Evolutionary conservation across 2,888 invertebrate species (phyloP).

Genomic region (Rosalia funebris): DNA sequence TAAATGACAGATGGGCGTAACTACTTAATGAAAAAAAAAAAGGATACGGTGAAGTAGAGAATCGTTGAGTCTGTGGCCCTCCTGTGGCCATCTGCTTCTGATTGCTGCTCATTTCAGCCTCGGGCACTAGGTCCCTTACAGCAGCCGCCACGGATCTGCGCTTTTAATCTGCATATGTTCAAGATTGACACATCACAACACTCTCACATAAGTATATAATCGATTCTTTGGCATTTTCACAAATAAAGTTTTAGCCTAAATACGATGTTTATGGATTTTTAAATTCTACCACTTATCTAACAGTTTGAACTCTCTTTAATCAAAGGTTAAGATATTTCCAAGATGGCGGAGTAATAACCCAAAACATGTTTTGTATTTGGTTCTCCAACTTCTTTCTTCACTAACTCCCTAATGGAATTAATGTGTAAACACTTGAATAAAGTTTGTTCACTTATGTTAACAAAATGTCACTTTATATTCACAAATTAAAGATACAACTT

Average conservation of each 20-base stretch:
- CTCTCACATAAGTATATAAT: slow-evolving; percentile 49
- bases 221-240: slow-evolving; percentile 51
- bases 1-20: slow-evolving; percentile 61
- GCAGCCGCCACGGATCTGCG: slow-evolving; percentile 69
- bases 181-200: slow-evolving; percentile 59
- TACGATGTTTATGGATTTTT: slow-evolving; percentile 52
- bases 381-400: slow-evolving; percentile 35
- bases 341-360: slow-evolving; percentile 64
- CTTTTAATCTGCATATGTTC: slow-evolving; percentile 62
- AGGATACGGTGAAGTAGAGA: slow-evolving; percentile 70
- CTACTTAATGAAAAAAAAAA: slow-evolving; percentile 66
- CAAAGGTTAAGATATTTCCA: slow-evolving; percentile 65
- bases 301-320: slow-evolving; percentile 56
- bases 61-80: slow-evolving; percentile 68
- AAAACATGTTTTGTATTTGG: slow-evolving; percentile 60
- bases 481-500: slow-evolving; percentile 60
- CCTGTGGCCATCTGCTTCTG: slow-evolving; percentile 74
- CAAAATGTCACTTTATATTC: slow-evolving; percentile 61
- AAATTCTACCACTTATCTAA: slow-evolving; percentile 47
- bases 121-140: slow-evolving; percentile 70
- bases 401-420: slow-evolving; percentile 40
- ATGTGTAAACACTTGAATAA: slow-evolving; percentile 42
- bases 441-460: slow-evolving; percentile 49
- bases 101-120: slow-evolving; percentile 74
- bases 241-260: slow-evolving; percentile 44